Conservation (phyloP, 2,888 invertebrate species). For the Morpho achilles region DNA sequence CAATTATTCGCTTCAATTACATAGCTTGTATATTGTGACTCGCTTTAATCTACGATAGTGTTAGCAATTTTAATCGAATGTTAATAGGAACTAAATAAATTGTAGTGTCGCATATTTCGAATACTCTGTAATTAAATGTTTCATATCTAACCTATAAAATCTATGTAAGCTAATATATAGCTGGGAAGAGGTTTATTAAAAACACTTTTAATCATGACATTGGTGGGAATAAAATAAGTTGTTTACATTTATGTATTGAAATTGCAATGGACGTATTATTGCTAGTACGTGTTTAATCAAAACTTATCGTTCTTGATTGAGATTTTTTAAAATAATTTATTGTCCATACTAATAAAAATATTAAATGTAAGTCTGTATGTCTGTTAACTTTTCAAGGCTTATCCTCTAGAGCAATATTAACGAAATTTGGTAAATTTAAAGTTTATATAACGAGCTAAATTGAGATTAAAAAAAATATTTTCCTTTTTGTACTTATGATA, state of each 20-base stretch:
- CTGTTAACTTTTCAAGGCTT: too few species aligned
- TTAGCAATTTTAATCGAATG: constrained; percentile 8
- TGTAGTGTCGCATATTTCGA: constrained; percentile 15
- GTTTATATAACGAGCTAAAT: too few species aligned
- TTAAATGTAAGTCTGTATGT: too few species aligned
- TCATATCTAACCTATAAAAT: constrained; percentile 8
- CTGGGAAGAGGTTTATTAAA: constrained; percentile 17
- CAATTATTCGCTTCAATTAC: constrained; percentile 2
- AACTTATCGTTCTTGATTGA: neutral
- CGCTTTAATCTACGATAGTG: constrained; percentile 8
- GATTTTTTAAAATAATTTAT: too few species aligned
- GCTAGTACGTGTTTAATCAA: neutral
- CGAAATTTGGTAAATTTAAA: too few species aligned
- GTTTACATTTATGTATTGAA: neutral
- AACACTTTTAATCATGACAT: constrained; percentile 21
- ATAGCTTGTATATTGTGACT: constrained; percentile 19
- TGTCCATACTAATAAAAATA: too few species aligned
- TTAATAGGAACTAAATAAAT: constrained; percentile 5
- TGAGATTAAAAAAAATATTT: too few species aligned
- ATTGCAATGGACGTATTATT: neutral
- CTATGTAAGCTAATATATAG: constrained; percentile 20
- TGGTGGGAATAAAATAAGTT: neutral
- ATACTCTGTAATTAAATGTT: constrained; percentile 8
- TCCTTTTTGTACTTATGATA: too few species aligned
- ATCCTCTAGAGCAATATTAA: too few species aligned